Evolutionary conservation across 2,888 invertebrate genomes (phyloP), one percentile per base, ranked within the genome.

Genomic region (Criorhina ranunculi): DNA sequence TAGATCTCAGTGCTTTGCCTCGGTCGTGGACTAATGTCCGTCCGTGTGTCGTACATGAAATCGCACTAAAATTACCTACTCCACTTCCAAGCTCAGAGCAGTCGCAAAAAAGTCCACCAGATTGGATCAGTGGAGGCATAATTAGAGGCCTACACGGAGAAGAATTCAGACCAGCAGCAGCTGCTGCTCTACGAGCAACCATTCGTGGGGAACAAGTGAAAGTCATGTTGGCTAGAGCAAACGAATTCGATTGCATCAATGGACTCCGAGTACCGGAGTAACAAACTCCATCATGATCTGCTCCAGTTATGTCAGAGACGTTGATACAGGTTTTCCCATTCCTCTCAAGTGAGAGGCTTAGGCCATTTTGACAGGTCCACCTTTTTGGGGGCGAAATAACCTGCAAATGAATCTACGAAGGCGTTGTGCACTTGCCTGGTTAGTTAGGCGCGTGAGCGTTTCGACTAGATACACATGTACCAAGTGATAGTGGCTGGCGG

Each of bases 141-240:
- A 85, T 85, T 85, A 85, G 85, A 85, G 80, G 85, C 80, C 75
- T 80, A 80, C 80, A 82, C 67, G 76, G 70, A 70, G 76, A 83
- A 75, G 67, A 73, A 82, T 77, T 67, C 60, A 82, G 70, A 67
- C 29, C 55, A 44, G 35, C 24, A 53, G 72, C 24, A 24, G 24
- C 24, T 24, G 29, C 15, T 46, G 46, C 35, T 15, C 1, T 17
- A 1, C 11, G 29, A 15, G 9, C 40, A 53, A 8, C n/a, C 1
- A 66, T 9, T 35, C 29, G 55, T 37, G 17, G 31, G 60, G 31
- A 12, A 37, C 46, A 69, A 83, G 83, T 83, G 83, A 83, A 83
- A 83, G 83, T 83, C 77, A 51, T 29, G 59, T 35, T 40, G 31
- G 55, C 24, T 60, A 37, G 59, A 9, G 17, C 55, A 15, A 73